Conservation (phyloP, 2,888 invertebrate species). For the Drosophila suboccidentalis region DNA sequence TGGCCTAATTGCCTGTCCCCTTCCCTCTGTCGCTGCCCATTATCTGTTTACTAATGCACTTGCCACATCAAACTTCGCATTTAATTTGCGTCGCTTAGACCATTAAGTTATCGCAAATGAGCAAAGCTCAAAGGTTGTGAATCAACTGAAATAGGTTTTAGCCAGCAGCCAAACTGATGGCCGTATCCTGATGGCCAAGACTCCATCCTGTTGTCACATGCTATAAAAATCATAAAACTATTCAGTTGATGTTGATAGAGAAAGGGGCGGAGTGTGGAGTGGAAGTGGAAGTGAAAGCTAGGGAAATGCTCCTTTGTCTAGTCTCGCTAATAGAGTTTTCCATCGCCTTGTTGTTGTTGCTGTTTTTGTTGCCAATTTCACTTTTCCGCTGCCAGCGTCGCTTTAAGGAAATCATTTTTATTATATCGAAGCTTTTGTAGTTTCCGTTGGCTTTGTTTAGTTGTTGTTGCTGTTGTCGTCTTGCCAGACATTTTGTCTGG, state of each 20-base stretch:
- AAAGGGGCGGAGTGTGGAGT: neutral
- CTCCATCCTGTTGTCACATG: conserved; percentile 67
- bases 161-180: conserved; percentile 44
- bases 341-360: conserved; percentile 38
- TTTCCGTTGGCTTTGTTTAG: conserved; percentile 65
- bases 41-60: conserved; percentile 20
- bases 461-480: conserved; percentile 15
- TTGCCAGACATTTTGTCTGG: conserved; percentile 48
- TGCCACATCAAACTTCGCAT: conserved; percentile 51
- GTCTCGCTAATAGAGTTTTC: conserved; percentile 75
- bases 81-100: conserved; percentile 62
- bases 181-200: conserved; percentile 43
- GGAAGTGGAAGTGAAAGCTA: neutral
- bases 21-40: neutral
- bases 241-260: conserved; percentile 47
- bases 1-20: conserved; percentile 60
- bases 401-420: conserved; percentile 77
- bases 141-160: conserved; percentile 48
- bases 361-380: conserved; percentile 63
- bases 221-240: conserved; percentile 80
- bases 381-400: conserved; percentile 58
- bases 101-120: conserved; percentile 71
- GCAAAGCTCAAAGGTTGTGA: conserved; percentile 29
- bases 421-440: conserved; percentile 77
- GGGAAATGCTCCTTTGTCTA: conserved; percentile 61